Evolutionary conservation across 2,888 invertebrate genomes (phyloP), one percentile per base, ranked within the genome.

Genomic region (Pheosia gnoma): DNA sequence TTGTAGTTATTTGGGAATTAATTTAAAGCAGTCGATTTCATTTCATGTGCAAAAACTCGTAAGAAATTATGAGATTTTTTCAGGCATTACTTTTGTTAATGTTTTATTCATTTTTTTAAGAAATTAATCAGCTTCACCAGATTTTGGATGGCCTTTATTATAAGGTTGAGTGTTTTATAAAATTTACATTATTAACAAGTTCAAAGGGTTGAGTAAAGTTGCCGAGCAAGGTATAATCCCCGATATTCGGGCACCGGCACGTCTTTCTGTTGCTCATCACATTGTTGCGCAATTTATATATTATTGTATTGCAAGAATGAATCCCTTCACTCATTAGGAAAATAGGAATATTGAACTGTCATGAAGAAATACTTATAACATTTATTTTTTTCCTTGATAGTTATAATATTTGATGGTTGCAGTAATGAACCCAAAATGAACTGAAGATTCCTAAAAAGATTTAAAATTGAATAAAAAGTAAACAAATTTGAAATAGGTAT

Each of bases 221-320:
- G 58, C 39, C 41, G 43, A 54, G 54, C 49, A 64, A 59, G 59
- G 57, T 61, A 49, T 79, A 79, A 81, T 81, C 82, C 75, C 59
- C 63, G 56, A 63, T 69, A 71, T 70, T 71, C 58, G 49, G 68
- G 68, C 54, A 59, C 11, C 56, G 75, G 77, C 81, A 82, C 81
- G 82, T 70, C 63, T 62, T 58, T 57, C 62, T 63, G 63, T 60
- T 62, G 61, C 49, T 10, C 61, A 64, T 66, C n/a, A 63, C 63
- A 59, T 71, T 47, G 56, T 54, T 43, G n/a, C 43, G 54, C 38
- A 61, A 63, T 66, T 66, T 0, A 7, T 10, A 4, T 10, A 45
- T 45, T 10, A 45, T 45, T n/a, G n/a, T n/a, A n/a, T n/a, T 5
- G n/a, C 47, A 47, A 47, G 11, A 47, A 47, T 47, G n/a, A 47